Evolutionary conservation across 2,888 invertebrate genomes (phyloP), one percentile per base, ranked within the genome.

Genomic region (Caenorhabditis imperialis): DNA sequence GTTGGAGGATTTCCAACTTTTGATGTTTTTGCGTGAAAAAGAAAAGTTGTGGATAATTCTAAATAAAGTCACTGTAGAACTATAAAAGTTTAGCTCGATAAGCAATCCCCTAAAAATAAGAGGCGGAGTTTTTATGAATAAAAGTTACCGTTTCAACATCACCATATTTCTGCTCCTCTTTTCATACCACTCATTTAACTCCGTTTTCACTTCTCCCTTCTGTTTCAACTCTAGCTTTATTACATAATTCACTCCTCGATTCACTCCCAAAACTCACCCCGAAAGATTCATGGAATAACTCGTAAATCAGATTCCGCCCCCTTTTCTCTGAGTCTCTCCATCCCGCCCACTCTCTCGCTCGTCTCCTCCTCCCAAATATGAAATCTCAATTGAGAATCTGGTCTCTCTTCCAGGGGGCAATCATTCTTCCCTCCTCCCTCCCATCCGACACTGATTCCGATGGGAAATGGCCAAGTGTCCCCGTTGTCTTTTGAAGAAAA

Each of bases 371-470:
- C 30, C 6, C 35, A 53, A 55, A 53, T 67, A 67, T 67, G 67
- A 67, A 67, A 67, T 67, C 67, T 67, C 67, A 58, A 67, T 67
- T 65, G 57, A 57, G 50, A 42, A 67, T 67, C 67, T 67, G 25
- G 38, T 35, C 51, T 45, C 47, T 35, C 50, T 40, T 20, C 16
- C 14, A 14, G 18, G 18, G 38, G 58, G 47, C 30, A 30, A 30
- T 30, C 30, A 30, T 30, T 30, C 53, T 54, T 48, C 44, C 51
- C 51, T 54, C 63, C 47, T n/a, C 63, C 35, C 30, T 5, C 37
- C n/a, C 25, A 33, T 50, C 44, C 55, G 63, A 65, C 63, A 65
- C 65, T 65, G 65, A 65, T 65, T 65, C 65, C 67, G 37, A 25
- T 42, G 67, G 67, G 67, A 67, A 54, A 57, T 48, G 20, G 42